Percentiles rank a stretch among this genome's conserved stretches.
These are phyloP conservation scores for Diplodus puntazzo DNA, from an alignment of 2,797 vertebrate genomes.

Conservation along the genomic window DNA sequence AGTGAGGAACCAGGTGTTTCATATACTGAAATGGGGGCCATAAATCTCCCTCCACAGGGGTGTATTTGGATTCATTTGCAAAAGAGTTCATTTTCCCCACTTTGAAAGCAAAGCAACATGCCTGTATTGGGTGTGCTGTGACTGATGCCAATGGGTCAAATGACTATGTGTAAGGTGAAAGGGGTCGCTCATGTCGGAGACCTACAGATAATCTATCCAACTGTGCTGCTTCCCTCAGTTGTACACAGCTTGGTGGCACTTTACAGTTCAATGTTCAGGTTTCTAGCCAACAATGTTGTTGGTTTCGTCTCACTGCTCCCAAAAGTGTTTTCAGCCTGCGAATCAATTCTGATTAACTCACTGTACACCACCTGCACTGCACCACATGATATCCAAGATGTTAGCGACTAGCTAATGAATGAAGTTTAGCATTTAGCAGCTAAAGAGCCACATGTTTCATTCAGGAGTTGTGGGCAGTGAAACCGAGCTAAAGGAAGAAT, in stretches of 20 bases:
- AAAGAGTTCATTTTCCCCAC: conserved; percentile 34
- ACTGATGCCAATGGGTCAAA: neutral
- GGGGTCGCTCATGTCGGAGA: neutral
- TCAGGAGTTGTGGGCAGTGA: too few relatives aligned
- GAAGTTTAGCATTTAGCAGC: too few relatives aligned
- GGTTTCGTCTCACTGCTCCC: neutral
- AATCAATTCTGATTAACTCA: neutral
- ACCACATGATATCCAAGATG: neutral
- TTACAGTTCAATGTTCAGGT: conserved; percentile 4
- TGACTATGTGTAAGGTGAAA: neutral
- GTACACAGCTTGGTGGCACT: neutral
- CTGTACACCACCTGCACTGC: neutral
- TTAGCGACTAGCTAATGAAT: neutral
- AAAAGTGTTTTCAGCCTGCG: neutral
- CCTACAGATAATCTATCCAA: neutral
- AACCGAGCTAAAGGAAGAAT: too few relatives aligned
- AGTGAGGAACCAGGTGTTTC: conserved; percentile 42
- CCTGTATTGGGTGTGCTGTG: neutral
- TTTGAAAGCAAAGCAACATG: neutral
- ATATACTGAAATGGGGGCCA: conserved; percentile 9
- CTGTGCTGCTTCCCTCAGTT: too few relatives aligned
- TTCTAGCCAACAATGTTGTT: neutral
- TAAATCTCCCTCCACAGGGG: conserved; percentile 42
- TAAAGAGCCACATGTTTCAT: neutral
- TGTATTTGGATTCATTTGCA: conserved; percentile 27